phyloP scores from a whole-genome alignment of 1,140 invertebrate species.

The Drosophila burlai region DNA sequence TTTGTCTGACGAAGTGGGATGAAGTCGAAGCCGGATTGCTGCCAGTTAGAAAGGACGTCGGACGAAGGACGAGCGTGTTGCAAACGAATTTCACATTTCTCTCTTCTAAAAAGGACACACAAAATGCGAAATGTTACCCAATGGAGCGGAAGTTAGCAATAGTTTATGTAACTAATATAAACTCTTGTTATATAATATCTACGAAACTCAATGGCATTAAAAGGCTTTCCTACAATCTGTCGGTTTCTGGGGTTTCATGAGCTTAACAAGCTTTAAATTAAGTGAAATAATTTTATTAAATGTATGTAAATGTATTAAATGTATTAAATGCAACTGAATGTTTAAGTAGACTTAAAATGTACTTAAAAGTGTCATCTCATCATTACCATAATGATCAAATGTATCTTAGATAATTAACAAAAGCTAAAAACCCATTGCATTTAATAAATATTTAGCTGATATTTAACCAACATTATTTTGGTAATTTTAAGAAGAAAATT shows the following conservation, averaged over 20 bases:
- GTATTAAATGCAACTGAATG: neutral
- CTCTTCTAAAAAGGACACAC: neutral
- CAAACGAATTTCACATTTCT: slow-evolving; percentile 14
- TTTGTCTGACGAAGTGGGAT: slow-evolving; percentile 55
- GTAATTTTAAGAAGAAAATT: neutral
- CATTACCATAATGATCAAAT: neutral
- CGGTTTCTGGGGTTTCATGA: neutral
- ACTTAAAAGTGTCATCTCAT: neutral
- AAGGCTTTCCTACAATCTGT: neutral
- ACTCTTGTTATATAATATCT: neutral
- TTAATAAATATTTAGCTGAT: neutral
- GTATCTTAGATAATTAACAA: neutral
- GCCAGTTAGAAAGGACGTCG: slow-evolving; percentile 1
- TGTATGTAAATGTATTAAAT: too few species aligned
- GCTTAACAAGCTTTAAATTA: neutral
- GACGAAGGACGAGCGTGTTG: neutral
- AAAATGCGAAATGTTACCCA: neutral
- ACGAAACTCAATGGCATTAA: neutral
- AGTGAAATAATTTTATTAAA: too few species aligned
- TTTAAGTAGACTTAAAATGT: too few species aligned
- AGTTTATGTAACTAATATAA: slow-evolving; percentile 8
- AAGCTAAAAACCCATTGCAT: neutral
- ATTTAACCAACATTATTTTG: neutral
- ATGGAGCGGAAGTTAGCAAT: slow-evolving; percentile 20
- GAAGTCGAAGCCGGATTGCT: slow-evolving; percentile 13